Evolutionary conservation across 2,113 vertebrate species (phyloP).

Genomic region (Numenius arquata): DNA sequence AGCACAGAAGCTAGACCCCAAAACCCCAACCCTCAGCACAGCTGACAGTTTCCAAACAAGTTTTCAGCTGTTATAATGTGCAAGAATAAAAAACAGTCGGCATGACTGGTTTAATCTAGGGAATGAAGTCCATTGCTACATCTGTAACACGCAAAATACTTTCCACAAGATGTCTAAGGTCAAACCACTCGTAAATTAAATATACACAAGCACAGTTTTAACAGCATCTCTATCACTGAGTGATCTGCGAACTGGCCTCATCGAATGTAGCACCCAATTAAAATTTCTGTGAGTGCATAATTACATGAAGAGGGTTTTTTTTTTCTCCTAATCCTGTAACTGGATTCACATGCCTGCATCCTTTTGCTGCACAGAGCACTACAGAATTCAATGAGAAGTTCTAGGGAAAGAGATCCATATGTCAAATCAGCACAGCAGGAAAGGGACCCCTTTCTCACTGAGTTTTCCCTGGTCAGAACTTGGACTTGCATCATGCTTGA

Average conservation of each 20-base stretch:
- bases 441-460: not conserved
- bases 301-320: not conserved
- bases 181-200: not conserved
- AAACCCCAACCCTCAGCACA: not conserved
- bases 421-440: not conserved
- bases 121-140: not conserved
- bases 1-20: not conserved
- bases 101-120: not conserved
- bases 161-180: not conserved
- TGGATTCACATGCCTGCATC: not conserved
- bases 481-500: not conserved
- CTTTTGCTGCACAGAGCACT: not conserved
- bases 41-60: not conserved
- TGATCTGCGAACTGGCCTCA: not conserved
- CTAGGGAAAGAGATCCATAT: not conserved
- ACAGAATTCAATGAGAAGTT: not conserved
- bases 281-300: not conserved
- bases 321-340: not conserved
- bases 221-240: not conserved
- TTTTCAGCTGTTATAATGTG: not conserved
- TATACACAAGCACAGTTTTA: not conserved
- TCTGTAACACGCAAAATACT: not conserved
- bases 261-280: not conserved
- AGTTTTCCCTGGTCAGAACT: not conserved
- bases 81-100: not conserved